Evolutionary conservation across 2,113 vertebrate genomes (phyloP).

Genomic region (Oryzias javanicus): DNA sequence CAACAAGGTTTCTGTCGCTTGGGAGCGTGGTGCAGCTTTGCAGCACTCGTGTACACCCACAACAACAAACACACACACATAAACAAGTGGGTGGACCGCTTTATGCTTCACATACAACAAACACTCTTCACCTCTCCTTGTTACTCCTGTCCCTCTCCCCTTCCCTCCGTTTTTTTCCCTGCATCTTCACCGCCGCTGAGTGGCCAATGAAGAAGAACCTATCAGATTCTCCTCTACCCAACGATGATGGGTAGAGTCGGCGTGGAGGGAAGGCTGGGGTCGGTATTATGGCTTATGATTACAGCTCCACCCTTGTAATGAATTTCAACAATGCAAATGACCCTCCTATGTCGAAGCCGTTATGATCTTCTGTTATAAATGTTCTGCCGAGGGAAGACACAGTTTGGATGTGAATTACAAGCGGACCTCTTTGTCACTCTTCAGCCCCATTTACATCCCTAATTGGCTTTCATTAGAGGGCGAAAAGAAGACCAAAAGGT

Average conservation of each 20-base stretch:
- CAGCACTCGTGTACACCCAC: conserved; percentile 42
- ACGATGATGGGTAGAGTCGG: conserved; percentile 56
- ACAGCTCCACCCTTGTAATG: conserved; percentile 73
- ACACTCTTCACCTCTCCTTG: conserved; percentile 50
- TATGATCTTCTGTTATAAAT: conserved; percentile 89
- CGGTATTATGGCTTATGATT: conserved; percentile 69
- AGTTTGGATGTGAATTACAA: conserved; percentile 92
- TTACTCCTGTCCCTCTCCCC: conserved; percentile 22
- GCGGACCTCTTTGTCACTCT: conserved; percentile 82
- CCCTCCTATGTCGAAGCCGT: conserved; percentile 81
- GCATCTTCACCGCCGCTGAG: conserved; percentile 48
- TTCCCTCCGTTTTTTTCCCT: conserved; percentile 18
- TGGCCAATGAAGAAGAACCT: conserved; percentile 72
- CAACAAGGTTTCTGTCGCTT: conserved; percentile 81
- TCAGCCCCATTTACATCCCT: conserved; percentile 91
- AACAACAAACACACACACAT: conserved; percentile 26
- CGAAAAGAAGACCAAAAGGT: conserved; percentile 52
- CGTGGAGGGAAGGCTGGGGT: conserved; percentile 54
- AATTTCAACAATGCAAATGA: conserved; percentile 79
- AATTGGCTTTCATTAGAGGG: conserved; percentile 89
- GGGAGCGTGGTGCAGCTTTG: conserved; percentile 66
- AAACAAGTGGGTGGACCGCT: conserved; percentile 66
- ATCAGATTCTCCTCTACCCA: conserved; percentile 71
- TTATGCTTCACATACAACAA: conserved; percentile 56
- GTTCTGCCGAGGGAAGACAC: conserved; percentile 94